Percentiles rank a stretch among this genome's conserved stretches.
phyloP scores from a whole-genome alignment of 2,113 vertebrate genomes.

The Protobothrops flavoviridis region DNA sequence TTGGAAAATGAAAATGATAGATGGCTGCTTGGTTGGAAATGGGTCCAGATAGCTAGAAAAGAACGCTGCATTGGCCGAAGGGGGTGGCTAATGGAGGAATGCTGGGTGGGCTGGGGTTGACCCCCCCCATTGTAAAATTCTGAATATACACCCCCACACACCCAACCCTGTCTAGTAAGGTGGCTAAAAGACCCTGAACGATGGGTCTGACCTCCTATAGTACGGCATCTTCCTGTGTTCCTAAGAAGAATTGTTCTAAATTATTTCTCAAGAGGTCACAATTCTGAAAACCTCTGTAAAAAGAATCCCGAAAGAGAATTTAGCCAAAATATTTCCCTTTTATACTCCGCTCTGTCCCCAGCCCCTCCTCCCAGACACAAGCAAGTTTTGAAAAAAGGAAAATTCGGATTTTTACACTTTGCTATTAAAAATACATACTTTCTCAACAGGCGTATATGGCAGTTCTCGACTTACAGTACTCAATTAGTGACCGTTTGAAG shows the following conservation, averaged over 20 bases:
- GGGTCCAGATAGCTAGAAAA: neutral
- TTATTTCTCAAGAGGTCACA: neutral
- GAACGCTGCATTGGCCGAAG: neutral
- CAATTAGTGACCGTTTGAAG: too few relatives aligned
- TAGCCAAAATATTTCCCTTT: neutral
- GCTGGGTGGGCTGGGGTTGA: neutral
- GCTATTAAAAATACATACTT: neutral
- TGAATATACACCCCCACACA: neutral
- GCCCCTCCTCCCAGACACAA: neutral
- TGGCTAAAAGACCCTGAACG: neutral
- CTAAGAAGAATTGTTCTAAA: neutral
- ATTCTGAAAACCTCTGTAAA: neutral
- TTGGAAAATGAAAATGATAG: neutral
- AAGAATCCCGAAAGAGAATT: neutral
- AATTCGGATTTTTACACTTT: neutral
- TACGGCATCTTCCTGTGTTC: neutral
- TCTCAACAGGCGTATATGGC: neutral
- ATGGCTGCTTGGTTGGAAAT: neutral
- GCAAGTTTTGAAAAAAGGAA: neutral
- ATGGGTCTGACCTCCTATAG: neutral
- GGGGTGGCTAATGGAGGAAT: neutral
- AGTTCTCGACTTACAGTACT: too few relatives aligned
- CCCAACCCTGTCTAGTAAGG: neutral
- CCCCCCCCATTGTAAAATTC: neutral
- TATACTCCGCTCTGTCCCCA: neutral